These are phyloP conservation scores for Apogon hyalosoma DNA, from an alignment of 2,797 vertebrate genomes.

Conservation along the genomic window DNA sequence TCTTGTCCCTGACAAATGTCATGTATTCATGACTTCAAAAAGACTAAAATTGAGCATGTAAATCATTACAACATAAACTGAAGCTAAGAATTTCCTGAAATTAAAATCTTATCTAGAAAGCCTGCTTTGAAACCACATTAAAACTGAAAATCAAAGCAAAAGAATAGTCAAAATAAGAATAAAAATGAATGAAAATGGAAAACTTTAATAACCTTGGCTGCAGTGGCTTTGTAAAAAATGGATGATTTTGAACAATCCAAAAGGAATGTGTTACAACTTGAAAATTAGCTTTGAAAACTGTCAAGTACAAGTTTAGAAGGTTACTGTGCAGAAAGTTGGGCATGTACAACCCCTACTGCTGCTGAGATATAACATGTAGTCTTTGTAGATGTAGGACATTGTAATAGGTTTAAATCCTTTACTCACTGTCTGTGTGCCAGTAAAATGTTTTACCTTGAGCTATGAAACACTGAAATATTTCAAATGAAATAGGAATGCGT, in stretches of 20 bases:
- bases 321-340: conserved; percentile 8
- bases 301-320: conserved; percentile 11
- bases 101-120: too few relatives aligned
- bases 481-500: not conserved
- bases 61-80: too few relatives aligned
- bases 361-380: conserved; percentile 8
- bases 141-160: too few relatives aligned
- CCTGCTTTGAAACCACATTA: too few relatives aligned
- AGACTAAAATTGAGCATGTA: too few relatives aligned
- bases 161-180: too few relatives aligned
- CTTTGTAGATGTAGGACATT: conserved; percentile 2
- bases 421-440: not conserved
- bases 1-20: too few relatives aligned
- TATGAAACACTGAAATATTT: conserved; percentile 5
- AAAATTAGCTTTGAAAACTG: conserved; percentile 23
- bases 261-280: conserved; percentile 28
- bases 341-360: not conserved
- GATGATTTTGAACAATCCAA: conserved; percentile 27
- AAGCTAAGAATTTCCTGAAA: too few relatives aligned
- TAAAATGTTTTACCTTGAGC: conserved; percentile 6
- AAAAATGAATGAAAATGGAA: too few relatives aligned
- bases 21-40: too few relatives aligned
- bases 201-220: not conserved
- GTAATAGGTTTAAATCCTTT: not conserved
- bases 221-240: conserved; percentile 30